phyloP scores from a whole-genome alignment of 2,888 invertebrate genomes.

The Osmoderma eremita region DNA sequence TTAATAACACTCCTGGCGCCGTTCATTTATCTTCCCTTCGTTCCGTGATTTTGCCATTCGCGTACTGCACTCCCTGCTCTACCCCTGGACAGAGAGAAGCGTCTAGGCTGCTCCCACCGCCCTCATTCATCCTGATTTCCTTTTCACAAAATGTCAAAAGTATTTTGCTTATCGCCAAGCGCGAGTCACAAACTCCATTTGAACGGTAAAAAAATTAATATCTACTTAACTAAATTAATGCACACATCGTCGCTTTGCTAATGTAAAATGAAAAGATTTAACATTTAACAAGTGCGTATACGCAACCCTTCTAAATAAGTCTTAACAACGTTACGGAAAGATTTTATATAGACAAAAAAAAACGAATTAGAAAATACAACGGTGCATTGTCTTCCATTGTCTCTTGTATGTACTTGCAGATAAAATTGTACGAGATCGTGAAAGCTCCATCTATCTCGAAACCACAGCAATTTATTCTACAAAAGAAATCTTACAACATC shows the following conservation, averaged over 20 bases:
- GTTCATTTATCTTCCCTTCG: conserved; percentile 50
- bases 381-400: too few relatives aligned
- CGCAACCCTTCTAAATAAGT: neutral
- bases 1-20: conserved; percentile 49
- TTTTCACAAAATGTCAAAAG: conserved; percentile 19
- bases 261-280: neutral
- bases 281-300: neutral
- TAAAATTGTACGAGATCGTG: too few relatives aligned
- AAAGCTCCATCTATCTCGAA: neutral
- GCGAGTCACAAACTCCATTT: conserved; percentile 9
- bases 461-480: conserved; percentile 27
- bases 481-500: conserved; percentile 22
- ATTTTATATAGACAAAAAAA: too few relatives aligned
- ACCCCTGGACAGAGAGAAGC: too few relatives aligned
- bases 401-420: too few relatives aligned
- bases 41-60: conserved; percentile 28
- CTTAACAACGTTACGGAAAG: too few relatives aligned
- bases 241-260: conserved; percentile 22
- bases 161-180: conserved; percentile 14
- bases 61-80: neutral
- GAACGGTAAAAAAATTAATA: conserved; percentile 16
- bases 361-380: too few relatives aligned
- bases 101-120: too few relatives aligned
- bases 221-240: conserved; percentile 19
- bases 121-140: neutral